Base-by-base conservation (phyloP, 2,113 vertebrate genomes). In the Coreoperca whiteheadi region DNA sequence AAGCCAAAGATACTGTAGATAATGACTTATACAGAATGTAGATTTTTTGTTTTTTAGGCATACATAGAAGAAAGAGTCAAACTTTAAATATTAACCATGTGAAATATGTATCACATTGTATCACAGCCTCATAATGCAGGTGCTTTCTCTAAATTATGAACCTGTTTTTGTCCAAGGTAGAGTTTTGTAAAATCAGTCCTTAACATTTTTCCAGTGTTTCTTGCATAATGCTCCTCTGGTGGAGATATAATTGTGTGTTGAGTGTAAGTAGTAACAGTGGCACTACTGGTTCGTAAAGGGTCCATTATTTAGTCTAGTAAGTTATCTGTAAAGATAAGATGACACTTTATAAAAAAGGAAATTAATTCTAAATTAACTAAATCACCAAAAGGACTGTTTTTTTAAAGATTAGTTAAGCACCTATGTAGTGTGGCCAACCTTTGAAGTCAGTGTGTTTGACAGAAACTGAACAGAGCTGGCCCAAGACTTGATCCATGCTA, bases 91-190 rank as follows among this genome's bases (percentile, higher is more conserved):
- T 63, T 77, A 46, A 83, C 4, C 18, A 34, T 67, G 46, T 54
- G 11, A 74, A 81, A 72, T 65, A 65, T 73, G 39, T 37, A 72
- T 70, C 70, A 32, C 23, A 74, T 76, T 74, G 46, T 50, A 56
- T 41, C 14, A 51, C 11, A 54, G 12, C 64, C 69, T 74, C 60
- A n/a, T 8, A 82, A 63, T 63, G 18, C 9, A 60, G 51, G 16
- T 8, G 4, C 21, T 82, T 51, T 20, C 18, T 76, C 1, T 71
- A 32, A 74, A 79, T 73, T 68, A 46, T 68, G 4, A 34, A 69
- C 79, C 21, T 54, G 34, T 4, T 25, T 71, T 67, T 41, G 60
- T 72, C 23, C 63, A 61, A 77, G 51, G 43, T 80, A 16, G 46
- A 61, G 50, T 37, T 10, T 74, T 74, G 30, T 78, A 30, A 48